Percentiles rank a stretch among this genome's conserved stretches.
Evolutionary conservation across 2,888 invertebrate species (phyloP).

Genomic region (Helobdella robusta): DNA sequence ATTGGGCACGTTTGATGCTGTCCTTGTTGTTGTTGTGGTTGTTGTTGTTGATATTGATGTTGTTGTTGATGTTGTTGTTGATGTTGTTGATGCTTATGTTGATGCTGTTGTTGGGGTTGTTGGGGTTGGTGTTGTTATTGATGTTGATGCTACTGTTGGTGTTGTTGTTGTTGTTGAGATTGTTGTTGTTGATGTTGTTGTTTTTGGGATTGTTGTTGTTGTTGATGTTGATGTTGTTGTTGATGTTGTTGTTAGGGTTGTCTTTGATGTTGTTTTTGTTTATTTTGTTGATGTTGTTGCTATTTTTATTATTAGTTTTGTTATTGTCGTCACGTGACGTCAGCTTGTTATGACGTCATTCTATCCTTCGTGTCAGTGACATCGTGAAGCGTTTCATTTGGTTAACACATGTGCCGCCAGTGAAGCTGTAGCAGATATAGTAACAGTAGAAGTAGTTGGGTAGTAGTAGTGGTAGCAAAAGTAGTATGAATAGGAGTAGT

Average conservation of each 20-base stretch:
- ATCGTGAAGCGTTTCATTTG: too few species aligned
- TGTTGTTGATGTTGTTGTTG: not conserved
- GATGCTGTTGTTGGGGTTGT: not conserved
- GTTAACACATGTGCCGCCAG: too few species aligned
- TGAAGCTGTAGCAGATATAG: too few species aligned
- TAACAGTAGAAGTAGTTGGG: too few species aligned
- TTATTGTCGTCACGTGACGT: constrained; percentile 2
- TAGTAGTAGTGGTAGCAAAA: too few species aligned
- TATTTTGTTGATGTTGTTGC: not conserved
- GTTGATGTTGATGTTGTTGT: not conserved
- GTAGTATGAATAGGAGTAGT: too few species aligned
- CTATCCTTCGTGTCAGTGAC: too few species aligned
- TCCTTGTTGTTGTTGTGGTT: not conserved
- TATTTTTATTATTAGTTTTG: not conserved
- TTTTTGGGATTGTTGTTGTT: not conserved
- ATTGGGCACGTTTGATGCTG: too few species aligned
- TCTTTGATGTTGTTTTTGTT: not conserved
- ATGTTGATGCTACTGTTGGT: not conserved
- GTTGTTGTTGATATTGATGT: not conserved
- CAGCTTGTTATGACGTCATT: too few species aligned
- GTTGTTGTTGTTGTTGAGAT: not conserved
- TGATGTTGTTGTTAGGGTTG: not conserved
- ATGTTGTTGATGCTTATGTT: not conserved
- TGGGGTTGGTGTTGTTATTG: not conserved
- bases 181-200: not conserved